Percentiles rank a stretch among this genome's conserved stretches.
These are phyloP conservation scores for Lophius piscatorius DNA, from an alignment of 2,113 vertebrate genomes.

Conservation along the genomic window DNA sequence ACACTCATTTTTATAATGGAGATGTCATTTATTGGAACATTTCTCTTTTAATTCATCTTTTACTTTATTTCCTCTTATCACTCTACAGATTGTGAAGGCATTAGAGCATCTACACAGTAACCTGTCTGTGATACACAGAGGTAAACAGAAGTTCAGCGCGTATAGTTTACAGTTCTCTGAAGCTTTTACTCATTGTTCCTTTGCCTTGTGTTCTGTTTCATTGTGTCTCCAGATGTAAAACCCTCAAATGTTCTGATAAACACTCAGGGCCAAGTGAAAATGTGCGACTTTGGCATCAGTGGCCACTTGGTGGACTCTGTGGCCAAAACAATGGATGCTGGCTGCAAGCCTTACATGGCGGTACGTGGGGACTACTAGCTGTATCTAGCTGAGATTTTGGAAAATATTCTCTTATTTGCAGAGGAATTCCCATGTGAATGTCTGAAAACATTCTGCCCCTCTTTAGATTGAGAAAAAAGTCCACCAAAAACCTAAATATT, in stretches of 20 bases:
- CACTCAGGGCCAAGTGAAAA: constrained; percentile 96
- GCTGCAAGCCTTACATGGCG: constrained; percentile 99
- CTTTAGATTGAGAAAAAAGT: no score
- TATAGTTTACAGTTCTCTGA: not conserved
- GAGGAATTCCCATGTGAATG: no score
- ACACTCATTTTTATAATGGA: not conserved
- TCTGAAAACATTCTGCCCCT: no score
- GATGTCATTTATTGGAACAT: not conserved
- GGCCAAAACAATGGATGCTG: constrained; percentile 97
- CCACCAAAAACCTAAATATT: no score
- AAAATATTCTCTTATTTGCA: not conserved
- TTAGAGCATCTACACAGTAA: constrained; percentile 98
- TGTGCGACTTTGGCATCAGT: constrained; percentile 99
- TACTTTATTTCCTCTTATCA: constrained; percentile 25
- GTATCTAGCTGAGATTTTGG: not conserved
- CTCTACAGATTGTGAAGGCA: constrained; percentile 93
- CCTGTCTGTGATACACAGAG: constrained; percentile 97
- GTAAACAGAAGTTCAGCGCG: constrained; percentile 71
- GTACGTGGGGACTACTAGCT: constrained; percentile 75
- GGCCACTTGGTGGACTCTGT: constrained; percentile 98
- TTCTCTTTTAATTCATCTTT: not conserved
- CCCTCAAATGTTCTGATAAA: constrained; percentile 99
- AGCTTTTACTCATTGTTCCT: not conserved
- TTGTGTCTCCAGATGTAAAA: constrained; percentile 89
- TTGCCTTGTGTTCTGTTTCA: constrained; percentile 22